Percentiles rank a stretch among this genome's conserved stretches.
phyloP scores from a whole-genome alignment of 2,888 invertebrate genomes.

The Ernsta delagoae region DNA sequence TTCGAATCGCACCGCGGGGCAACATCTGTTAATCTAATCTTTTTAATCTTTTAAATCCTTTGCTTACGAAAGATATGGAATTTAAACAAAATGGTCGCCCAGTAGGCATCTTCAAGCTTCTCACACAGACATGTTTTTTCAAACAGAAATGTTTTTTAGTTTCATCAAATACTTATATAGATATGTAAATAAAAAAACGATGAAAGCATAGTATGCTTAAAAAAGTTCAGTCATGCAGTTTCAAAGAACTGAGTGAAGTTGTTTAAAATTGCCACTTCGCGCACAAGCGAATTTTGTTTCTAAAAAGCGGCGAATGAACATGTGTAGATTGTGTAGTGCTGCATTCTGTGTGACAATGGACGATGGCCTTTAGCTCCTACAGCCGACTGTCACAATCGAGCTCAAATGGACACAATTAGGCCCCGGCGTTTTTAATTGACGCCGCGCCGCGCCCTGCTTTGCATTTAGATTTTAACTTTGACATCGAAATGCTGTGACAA shows the following conservation, averaged over 20 bases:
- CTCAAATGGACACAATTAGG: constrained; percentile 76
- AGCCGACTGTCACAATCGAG: constrained; percentile 53
- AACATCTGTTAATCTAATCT: not conserved
- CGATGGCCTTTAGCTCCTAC: constrained; percentile 49
- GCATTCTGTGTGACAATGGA: constrained; percentile 49
- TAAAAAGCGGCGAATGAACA: not conserved
- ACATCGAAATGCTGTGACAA: not conserved
- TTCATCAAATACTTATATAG: too few species aligned
- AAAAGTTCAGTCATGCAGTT: not conserved
- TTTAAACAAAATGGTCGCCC: too few species aligned
- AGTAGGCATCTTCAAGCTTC: too few species aligned
- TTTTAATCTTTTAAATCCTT: not conserved
- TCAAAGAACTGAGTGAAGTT: not conserved
- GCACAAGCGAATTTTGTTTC: not conserved
- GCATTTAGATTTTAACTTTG: not conserved
- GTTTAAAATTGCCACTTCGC: not conserved
- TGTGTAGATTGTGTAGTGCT: constrained; percentile 38
- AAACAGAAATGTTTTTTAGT: too few species aligned
- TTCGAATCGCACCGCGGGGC: not conserved
- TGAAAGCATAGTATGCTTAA: not conserved
- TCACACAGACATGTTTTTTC: too few species aligned
- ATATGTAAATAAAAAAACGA: too few species aligned
- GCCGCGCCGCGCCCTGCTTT: constrained; percentile 55
- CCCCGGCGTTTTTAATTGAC: constrained; percentile 73
- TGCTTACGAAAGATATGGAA: not conserved